Percentiles rank a stretch among this genome's conserved stretches.
phyloP scores from a whole-genome alignment of 2,888 invertebrate species.

The Agrilus mali region DNA sequence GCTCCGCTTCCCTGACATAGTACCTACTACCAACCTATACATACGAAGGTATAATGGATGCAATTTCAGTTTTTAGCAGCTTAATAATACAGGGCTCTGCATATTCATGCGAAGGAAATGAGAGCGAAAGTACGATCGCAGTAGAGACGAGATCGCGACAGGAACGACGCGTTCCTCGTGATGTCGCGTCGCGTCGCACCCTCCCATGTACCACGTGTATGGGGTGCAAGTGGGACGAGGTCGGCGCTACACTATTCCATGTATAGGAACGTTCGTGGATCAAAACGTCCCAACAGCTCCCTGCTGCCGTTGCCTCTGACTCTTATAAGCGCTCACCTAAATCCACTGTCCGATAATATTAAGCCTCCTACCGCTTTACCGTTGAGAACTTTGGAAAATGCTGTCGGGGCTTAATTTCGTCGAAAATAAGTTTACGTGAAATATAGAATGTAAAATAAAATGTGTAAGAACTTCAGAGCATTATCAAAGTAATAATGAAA shows the following conservation, averaged over 20 bases:
- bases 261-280: slow-evolving; percentile 15
- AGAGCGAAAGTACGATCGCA: slow-evolving; percentile 14
- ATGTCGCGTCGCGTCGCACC: neutral
- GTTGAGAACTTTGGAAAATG: slow-evolving; percentile 27
- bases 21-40: too few relatives aligned
- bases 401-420: slow-evolving; percentile 26
- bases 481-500: too few relatives aligned
- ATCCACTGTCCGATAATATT: slow-evolving; percentile 29
- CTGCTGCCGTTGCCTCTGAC: slow-evolving; percentile 7
- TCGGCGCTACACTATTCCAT: slow-evolving; percentile 11
- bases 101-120: slow-evolving; percentile 30
- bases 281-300: slow-evolving; percentile 30
- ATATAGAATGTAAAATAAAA: too few relatives aligned
- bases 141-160: slow-evolving; percentile 11
- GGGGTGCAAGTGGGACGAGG: slow-evolving; percentile 1
- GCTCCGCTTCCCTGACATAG: too few relatives aligned
- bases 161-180: slow-evolving; percentile 10
- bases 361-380: too few relatives aligned
- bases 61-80: slow-evolving; percentile 34
- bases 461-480: too few relatives aligned
- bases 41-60: slow-evolving; percentile 12
- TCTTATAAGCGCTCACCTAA: slow-evolving; percentile 9
- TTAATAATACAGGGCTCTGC: slow-evolving; percentile 34
- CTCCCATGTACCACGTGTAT: neutral
- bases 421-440: slow-evolving; percentile 7